Evolutionary conservation across 2,113 vertebrate genomes (phyloP).

Genomic region (Rhinolophus ferrumequinum): DNA sequence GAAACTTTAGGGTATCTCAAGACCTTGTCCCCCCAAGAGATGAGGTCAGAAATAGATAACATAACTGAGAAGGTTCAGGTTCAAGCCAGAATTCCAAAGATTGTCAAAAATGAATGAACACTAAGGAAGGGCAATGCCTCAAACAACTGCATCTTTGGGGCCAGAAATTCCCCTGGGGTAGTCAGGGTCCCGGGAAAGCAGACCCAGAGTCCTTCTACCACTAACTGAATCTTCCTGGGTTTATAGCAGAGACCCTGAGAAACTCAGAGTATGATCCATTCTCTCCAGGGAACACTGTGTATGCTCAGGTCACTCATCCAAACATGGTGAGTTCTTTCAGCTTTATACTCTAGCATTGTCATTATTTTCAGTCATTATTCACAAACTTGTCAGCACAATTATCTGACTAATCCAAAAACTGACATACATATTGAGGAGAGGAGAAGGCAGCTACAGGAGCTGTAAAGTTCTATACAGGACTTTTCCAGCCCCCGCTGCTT

Average conservation of each 20-base stretch:
- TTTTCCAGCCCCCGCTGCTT: background rate
- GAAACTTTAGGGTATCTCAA: background rate
- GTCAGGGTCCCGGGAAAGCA: background rate
- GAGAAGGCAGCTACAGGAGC: background rate
- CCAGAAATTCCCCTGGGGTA: background rate
- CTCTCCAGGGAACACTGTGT: slow-evolving; percentile 61
- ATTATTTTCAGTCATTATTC: background rate
- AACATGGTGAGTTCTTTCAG: slow-evolving; percentile 52
- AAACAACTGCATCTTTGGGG: background rate
- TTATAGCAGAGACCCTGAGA: background rate
- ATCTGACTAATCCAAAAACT: background rate
- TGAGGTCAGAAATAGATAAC: background rate
- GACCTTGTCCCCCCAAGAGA: background rate
- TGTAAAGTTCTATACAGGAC: background rate
- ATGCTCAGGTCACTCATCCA: slow-evolving; percentile 54
- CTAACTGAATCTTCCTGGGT: slow-evolving; percentile 37
- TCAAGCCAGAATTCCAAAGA: background rate
- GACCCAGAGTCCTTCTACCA: background rate
- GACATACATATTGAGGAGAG: background rate
- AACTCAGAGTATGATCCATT: background rate
- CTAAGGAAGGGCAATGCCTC: background rate
- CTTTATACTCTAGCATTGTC: background rate
- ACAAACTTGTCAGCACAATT: background rate
- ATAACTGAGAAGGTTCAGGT: background rate
- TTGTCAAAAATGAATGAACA: background rate